Conservation (phyloP, 2,888 invertebrate genomes). For the Eulithis testata region DNA sequence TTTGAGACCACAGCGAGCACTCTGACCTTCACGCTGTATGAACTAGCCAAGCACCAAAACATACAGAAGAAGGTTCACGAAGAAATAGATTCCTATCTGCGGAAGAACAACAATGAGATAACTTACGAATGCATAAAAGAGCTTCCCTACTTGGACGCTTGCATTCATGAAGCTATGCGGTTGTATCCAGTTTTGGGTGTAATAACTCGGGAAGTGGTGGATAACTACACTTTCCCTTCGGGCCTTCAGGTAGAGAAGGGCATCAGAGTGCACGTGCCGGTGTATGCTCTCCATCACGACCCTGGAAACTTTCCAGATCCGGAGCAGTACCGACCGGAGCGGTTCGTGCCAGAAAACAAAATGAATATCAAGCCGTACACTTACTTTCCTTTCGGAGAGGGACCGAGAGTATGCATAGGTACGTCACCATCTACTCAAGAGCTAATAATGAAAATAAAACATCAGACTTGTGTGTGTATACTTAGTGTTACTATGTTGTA, state of each 20-base stretch:
- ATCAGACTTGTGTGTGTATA: no score
- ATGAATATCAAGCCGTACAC: conserved; percentile 58
- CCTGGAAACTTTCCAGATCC: conserved; percentile 66
- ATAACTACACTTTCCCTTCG: conserved; percentile 60
- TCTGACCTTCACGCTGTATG: conserved; percentile 52
- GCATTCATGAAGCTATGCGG: conserved; percentile 59
- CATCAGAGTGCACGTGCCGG: conserved; percentile 63
- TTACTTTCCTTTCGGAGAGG: conserved; percentile 71
- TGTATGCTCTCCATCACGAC: conserved; percentile 60
- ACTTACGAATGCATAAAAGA: conserved; percentile 55
- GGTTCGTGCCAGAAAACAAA: conserved; percentile 60
- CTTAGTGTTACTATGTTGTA: no score
- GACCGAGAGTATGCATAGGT: conserved; percentile 71
- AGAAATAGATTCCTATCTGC: conserved; percentile 58
- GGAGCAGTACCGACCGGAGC: conserved; percentile 59
- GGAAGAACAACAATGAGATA: conserved; percentile 47
- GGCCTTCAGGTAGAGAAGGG: conserved; percentile 61
- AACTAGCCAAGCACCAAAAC: conserved; percentile 57
- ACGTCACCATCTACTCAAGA: conserved; percentile 31
- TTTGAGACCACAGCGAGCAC: conserved; percentile 63
- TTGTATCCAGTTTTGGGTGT: conserved; percentile 64
- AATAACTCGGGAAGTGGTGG: conserved; percentile 61
- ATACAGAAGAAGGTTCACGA: conserved; percentile 48
- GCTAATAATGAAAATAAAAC: no score
- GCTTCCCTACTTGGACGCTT: conserved; percentile 56